Conservation (phyloP, 1,140 invertebrate genomes). For the Harpegnathos saltator region DNA sequence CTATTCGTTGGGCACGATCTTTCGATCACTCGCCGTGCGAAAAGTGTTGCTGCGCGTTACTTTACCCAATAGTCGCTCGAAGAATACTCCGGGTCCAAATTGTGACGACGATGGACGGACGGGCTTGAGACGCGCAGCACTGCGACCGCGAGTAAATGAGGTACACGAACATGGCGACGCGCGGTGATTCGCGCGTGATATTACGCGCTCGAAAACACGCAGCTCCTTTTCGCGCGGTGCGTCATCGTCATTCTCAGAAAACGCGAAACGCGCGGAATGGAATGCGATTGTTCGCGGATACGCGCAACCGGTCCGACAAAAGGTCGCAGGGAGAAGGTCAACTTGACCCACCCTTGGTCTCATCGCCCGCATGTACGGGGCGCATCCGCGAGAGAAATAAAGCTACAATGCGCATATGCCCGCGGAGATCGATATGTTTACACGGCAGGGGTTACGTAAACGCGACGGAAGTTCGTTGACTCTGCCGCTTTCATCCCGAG, state of each 20-base stretch:
- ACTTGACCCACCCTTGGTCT: constrained; percentile 18
- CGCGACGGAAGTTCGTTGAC: constrained; percentile 50
- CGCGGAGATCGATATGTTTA: constrained; percentile 47
- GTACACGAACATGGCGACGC: too few species aligned
- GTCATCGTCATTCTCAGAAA: constrained; percentile 1
- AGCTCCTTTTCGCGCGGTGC: background rate
- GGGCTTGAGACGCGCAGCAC: too few species aligned
- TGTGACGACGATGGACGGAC: too few species aligned
- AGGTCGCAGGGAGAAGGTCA: constrained; percentile 11
- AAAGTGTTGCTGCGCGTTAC: too few species aligned
- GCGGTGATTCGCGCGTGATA: too few species aligned
- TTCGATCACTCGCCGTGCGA: too few species aligned
- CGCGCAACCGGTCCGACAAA: background rate
- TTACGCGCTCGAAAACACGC: background rate
- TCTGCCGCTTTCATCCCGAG: constrained; percentile 37
- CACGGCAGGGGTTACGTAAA: constrained; percentile 48
- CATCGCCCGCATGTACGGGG: background rate
- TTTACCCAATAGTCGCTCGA: too few species aligned
- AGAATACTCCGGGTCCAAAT: too few species aligned
- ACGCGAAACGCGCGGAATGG: constrained; percentile 6
- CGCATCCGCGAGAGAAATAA: constrained; percentile 31
- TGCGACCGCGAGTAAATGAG: too few species aligned
- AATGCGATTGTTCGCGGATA: constrained; percentile 27
- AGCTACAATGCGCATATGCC: constrained; percentile 40
- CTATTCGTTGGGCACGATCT: too few species aligned